Evolutionary conservation across 2,113 vertebrate species (phyloP).

Genomic region (Columbina picui): DNA sequence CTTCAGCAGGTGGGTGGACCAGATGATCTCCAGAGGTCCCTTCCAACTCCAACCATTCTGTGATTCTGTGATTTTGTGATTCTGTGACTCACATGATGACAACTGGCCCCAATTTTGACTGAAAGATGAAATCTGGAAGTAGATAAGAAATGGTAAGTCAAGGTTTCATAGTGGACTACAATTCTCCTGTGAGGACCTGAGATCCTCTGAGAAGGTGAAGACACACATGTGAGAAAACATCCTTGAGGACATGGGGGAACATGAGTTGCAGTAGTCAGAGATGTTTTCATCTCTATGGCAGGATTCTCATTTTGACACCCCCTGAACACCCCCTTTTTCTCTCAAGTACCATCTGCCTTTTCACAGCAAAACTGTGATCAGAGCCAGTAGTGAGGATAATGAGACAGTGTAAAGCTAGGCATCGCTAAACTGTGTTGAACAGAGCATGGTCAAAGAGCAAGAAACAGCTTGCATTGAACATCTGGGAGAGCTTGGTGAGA

Average conservation of each 20-base stretch:
- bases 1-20: too few relatives aligned
- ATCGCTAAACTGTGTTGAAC: background rate
- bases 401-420: rapidly evolving
- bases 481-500: background rate
- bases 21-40: too few relatives aligned
- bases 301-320: rapidly evolving
- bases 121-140: background rate
- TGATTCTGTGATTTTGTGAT: too few relatives aligned
- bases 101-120: rapidly evolving
- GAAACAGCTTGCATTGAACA: background rate
- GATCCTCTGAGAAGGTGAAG: background rate
- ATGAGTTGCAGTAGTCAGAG: rapidly evolving
- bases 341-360: background rate
- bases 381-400: rapidly evolving
- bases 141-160: background rate
- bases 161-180: background rate
- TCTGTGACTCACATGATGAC: background rate
- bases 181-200: rapidly evolving
- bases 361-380: background rate
- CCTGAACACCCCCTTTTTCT: background rate
- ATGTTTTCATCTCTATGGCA: background rate
- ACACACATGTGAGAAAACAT: background rate
- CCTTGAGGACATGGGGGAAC: background rate
- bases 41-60: too few relatives aligned
- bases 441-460: background rate